Percentiles rank a stretch among this genome's conserved stretches.
Conservation (phyloP, 2,113 vertebrate genomes). For the Crotalus viridis region DNA sequence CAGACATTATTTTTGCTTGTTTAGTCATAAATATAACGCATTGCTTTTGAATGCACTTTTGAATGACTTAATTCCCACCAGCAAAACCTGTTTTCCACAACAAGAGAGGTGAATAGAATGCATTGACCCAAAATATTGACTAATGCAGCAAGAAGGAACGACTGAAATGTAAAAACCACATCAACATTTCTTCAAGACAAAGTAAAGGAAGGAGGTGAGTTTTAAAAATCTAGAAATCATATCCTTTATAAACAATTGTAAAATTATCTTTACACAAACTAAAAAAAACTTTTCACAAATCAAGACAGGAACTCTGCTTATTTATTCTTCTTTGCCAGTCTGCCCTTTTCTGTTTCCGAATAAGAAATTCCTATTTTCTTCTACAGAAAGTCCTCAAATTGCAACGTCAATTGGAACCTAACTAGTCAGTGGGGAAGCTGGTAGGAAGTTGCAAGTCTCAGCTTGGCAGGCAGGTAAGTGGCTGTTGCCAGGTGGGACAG, state of each 20-base stretch:
- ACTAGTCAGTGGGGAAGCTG: not conserved
- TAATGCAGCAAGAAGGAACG: constrained; percentile 40
- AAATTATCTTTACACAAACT: not conserved
- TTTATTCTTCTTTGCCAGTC: not conserved
- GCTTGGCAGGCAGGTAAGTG: not conserved
- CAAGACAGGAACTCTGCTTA: not conserved
- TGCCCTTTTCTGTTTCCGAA: not conserved
- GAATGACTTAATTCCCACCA: constrained; percentile 39
- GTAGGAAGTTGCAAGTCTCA: not conserved
- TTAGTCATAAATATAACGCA: constrained; percentile 43
- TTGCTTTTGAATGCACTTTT: constrained; percentile 41
- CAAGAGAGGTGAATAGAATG: constrained; percentile 37
- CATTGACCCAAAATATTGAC: constrained; percentile 39
- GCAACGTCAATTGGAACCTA: not conserved
- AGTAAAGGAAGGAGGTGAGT: constrained; percentile 21
- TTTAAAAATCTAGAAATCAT: not conserved
- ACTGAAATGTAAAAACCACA: constrained; percentile 32
- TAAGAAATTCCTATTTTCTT: not conserved
- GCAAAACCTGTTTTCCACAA: constrained; percentile 33
- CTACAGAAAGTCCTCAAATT: not conserved
- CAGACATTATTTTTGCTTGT: constrained; percentile 23
- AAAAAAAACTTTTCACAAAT: not conserved
- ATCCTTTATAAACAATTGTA: constrained; percentile 19
- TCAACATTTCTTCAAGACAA: constrained; percentile 18
- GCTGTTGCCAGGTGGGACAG: not conserved